Base-by-base conservation (phyloP, 1,140 invertebrate genomes). In the Bombus sibiricus region DNA sequence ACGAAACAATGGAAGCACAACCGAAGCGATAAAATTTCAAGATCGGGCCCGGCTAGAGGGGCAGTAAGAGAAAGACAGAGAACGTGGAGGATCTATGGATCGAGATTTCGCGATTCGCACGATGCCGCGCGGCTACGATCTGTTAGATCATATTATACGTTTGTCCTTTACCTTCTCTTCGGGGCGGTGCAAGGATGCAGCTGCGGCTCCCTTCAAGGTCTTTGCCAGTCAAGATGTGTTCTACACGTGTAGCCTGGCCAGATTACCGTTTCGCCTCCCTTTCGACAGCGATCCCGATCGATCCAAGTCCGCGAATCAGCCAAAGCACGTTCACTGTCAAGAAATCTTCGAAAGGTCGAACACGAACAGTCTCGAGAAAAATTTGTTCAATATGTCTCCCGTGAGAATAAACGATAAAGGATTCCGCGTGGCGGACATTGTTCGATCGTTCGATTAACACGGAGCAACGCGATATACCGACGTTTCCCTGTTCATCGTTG, bases 51-150 rank as follows among this genome's bases (percentile, higher is more conserved):
- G 32, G 37, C 64, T 71, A 66, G 15, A 41, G 57, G 28, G 72
- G 79, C 59, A 57, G 68, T 4, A 3, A 4, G 66, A 3, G 22
- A 34, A 32, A 12, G 75, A 75, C 13, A 81, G 62, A 22, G 62
- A 85, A 76, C 62, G 88, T 81, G 28, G 86, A 93, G 90, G 88
- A 92, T 92, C 88, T 80, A 85, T 89, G 92, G 90, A 92, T 92
- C 90, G 89, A 93, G 92, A 93, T 93, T 92, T 91, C 90, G 88
- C 89, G 92, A 93, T 92, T 92, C 87, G 86, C 82, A 83, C 86
- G 75, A 82, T 84, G 86, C 82, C 87, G 81, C 85, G 18, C 59
- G 39, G 91, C 88, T 85, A 79, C 89, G 87, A 90, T 86, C 77
- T 86, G 87, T 91, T 89, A 87, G 73, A 91, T 91, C 90, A 92